phyloP scores from a whole-genome alignment of 1,140 invertebrate genomes.

The Cotesia chilonis region DNA sequence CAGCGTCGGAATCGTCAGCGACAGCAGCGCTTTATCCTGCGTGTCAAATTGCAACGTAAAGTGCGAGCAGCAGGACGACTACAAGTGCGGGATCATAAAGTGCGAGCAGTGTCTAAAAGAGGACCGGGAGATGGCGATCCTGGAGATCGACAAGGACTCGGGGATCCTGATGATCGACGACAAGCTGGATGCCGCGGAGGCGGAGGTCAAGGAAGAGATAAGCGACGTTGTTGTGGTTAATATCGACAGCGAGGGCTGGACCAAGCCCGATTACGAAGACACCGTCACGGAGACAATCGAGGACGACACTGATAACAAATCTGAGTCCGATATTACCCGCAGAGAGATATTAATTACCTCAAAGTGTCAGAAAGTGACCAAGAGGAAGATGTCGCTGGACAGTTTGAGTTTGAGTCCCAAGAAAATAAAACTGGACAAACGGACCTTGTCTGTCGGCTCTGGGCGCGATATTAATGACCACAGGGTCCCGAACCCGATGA shows the following conservation, averaged over 20 bases:
- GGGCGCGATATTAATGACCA: conserved; percentile 35
- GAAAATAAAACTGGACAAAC: conserved; percentile 56
- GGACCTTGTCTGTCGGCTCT: conserved; percentile 56
- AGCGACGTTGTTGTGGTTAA: conserved; percentile 54
- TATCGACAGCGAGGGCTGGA: conserved; percentile 46
- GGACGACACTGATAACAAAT: conserved; percentile 38
- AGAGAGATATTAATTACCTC: conserved; percentile 44
- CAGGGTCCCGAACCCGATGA: no score
- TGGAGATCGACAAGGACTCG: conserved; percentile 63
- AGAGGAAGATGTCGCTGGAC: conserved; percentile 59
- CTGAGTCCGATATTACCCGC: conserved; percentile 12
- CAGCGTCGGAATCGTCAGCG: conserved; percentile 52
- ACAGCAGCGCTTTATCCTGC: conserved; percentile 49
- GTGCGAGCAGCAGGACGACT: conserved; percentile 51
- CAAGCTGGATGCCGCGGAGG: conserved; percentile 58
- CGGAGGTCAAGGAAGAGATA: conserved; percentile 59
- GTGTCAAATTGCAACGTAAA: conserved; percentile 61
- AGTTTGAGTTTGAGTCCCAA: conserved; percentile 54
- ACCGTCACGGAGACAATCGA: conserved; percentile 54
- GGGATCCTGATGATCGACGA: conserved; percentile 59
- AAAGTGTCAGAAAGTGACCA: conserved; percentile 67
- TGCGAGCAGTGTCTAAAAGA: conserved; percentile 62
- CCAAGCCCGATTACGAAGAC: conserved; percentile 61
- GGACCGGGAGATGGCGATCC: conserved; percentile 54
- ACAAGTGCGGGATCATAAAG: conserved; percentile 61